phyloP scores from a whole-genome alignment of 2,888 invertebrate genomes.

The Coleophora deauratella region DNA sequence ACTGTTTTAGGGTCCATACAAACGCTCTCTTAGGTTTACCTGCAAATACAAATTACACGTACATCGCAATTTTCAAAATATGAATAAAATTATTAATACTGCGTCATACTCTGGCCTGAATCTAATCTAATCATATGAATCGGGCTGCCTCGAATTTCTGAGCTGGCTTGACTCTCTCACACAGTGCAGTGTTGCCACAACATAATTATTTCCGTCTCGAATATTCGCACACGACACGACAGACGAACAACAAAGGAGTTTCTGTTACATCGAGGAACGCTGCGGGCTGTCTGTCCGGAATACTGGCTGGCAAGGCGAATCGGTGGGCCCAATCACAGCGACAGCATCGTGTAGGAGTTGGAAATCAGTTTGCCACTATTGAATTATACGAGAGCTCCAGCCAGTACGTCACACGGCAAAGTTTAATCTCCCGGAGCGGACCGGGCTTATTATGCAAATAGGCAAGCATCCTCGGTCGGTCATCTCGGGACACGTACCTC shows the following conservation, averaged over 20 bases:
- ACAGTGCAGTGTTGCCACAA: no score
- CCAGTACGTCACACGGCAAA: constrained; percentile 65
- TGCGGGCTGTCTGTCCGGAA: constrained; percentile 29
- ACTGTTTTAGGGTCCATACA: no score
- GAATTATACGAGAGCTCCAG: constrained; percentile 66
- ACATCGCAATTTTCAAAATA: no score
- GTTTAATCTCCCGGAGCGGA: constrained; percentile 66
- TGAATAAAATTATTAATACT: constrained; percentile 43
- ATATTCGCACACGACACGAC: constrained; percentile 28
- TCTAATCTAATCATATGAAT: constrained; percentile 15
- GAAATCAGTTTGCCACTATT: constrained; percentile 70
- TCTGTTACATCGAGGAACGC: constrained; percentile 37
- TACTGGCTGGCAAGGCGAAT: constrained; percentile 28
- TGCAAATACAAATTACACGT: no score
- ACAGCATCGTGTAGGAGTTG: constrained; percentile 42
- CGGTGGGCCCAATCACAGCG: constrained; percentile 52
- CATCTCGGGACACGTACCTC: constrained; percentile 61
- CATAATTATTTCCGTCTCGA: constrained; percentile 46
- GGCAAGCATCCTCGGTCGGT: constrained; percentile 44
- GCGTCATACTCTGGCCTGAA: constrained; percentile 20
- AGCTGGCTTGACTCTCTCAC: no score
- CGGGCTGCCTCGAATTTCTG: no score
- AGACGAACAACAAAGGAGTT: constrained; percentile 30
- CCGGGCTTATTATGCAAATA: constrained; percentile 70
- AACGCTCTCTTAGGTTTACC: no score